Base-by-base conservation (phyloP, 2,113 vertebrate genomes). In the Sinocyclocheilus anophthalmus region DNA sequence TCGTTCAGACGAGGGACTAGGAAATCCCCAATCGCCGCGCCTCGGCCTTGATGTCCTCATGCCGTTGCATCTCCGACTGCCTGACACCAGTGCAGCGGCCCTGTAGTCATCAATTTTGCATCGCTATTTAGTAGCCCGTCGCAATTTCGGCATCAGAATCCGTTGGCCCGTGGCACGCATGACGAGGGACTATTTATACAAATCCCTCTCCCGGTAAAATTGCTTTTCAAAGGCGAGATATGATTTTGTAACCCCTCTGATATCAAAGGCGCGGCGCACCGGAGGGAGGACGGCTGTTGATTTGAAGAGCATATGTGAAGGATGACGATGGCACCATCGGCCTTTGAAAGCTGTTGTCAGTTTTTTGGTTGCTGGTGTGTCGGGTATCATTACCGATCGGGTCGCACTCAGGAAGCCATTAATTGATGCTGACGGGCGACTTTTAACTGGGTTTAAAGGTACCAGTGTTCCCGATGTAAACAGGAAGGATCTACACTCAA, bases 181-280 rank as follows among this genome's bases (percentile, higher is more conserved):
- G 92, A 94, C 93, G 37, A 94, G 91, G 89, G 88, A 90, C 91
- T 95, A 93, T 94, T 95, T 95, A 94, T 94, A 93, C 93, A 92
- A 92, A 95, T 93, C 93, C 92, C 92, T 88, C 91, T 92, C 92
- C 88, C 45, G 1, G 91, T 91, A 82, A 93, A 95, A 95, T 93
- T 94, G 92, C 93, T 94, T 94, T 95, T 95, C 95, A 95, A 95
- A 94, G 94, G 92, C 89, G 92, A 92, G 93, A 94, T 94, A 93
- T 93, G 93, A 93, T 92, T 94, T 94, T 92, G 93, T 93, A 90
- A 69, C 91, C 91, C 92, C 90, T 94, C 92, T 88, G 84, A 87
- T 93, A 94, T 95, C 94, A 95, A 94, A 95, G 93, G 90, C 91
- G 45, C 20, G 5, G 86, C 83, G 90, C 93, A 92, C 93, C 86